Percentiles rank a stretch among this genome's conserved stretches.
These are phyloP conservation scores for Homarus gammarus DNA, from an alignment of 2,888 invertebrate genomes.

Conservation along the genomic window DNA sequence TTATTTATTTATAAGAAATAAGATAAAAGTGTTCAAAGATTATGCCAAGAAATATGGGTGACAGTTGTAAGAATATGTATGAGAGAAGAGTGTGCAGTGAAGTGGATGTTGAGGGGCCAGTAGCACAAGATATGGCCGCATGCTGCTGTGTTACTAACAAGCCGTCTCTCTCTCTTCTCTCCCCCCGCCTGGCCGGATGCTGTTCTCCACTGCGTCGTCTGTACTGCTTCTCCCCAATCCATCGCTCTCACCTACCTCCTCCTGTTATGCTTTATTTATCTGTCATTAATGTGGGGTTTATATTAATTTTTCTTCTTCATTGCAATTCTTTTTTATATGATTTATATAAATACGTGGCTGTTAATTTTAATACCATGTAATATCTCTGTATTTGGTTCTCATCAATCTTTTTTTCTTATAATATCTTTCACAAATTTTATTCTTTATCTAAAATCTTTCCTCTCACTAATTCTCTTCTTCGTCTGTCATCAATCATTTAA, in stretches of 20 bases:
- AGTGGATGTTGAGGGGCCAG: slow-evolving; percentile 55
- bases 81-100: neutral
- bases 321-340: slow-evolving; percentile 9
- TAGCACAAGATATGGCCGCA: slow-evolving; percentile 49
- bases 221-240: slow-evolving; percentile 59
- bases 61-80: neutral
- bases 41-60: neutral
- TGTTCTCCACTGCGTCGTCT: slow-evolving; percentile 66
- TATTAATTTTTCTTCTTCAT: slow-evolving; percentile 29
- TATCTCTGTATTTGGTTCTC: slow-evolving; percentile 14
- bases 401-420: neutral
- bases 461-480: neutral
- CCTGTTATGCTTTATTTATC: slow-evolving; percentile 64
- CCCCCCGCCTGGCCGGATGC: slow-evolving; percentile 59
- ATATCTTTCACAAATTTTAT: neutral
- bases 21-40: too few relatives aligned
- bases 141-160: slow-evolving; percentile 70
- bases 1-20: too few relatives aligned
- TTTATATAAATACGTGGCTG: neutral
- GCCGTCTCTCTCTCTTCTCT: slow-evolving; percentile 69
- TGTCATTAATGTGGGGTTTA: slow-evolving; percentile 51
- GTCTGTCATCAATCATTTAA: neutral
- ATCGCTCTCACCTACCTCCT: slow-evolving; percentile 54
- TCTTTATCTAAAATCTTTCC: neutral
- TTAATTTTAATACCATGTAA: neutral